These are phyloP conservation scores for Centropristis striata DNA, from an alignment of 2,113 vertebrate genomes.

Conservation along the genomic window DNA sequence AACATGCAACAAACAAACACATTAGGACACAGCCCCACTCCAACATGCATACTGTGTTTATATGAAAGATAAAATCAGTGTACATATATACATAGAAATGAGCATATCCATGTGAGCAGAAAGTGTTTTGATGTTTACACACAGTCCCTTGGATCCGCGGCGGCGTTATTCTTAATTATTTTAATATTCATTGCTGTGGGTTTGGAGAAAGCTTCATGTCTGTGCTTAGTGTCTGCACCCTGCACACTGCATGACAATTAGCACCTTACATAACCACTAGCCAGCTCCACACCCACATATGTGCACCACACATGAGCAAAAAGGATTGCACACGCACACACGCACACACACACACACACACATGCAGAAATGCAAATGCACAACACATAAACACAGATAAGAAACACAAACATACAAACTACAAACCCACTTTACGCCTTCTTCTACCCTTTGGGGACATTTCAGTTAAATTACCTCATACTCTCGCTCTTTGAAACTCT, in stretches of 20 bases:
- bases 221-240: constrained; percentile 67
- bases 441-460: constrained; percentile 42
- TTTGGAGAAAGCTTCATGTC: constrained; percentile 65
- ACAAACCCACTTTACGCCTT: constrained; percentile 47
- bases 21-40: not conserved
- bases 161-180: constrained; percentile 66
- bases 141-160: constrained; percentile 40
- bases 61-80: constrained; percentile 25
- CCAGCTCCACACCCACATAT: constrained; percentile 65
- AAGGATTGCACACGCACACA: constrained; percentile 22
- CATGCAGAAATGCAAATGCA: constrained; percentile 35
- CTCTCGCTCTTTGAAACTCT: constrained; percentile 21
- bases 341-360: constrained; percentile 37
- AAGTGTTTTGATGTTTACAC: constrained; percentile 66
- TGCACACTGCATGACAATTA: constrained; percentile 78
- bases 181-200: constrained; percentile 70
- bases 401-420: constrained; percentile 57
- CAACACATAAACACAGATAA: constrained; percentile 10
- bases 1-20: not conserved
- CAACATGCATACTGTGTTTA: constrained; percentile 4
- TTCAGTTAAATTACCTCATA: constrained; percentile 53
- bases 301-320: constrained; percentile 25
- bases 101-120: constrained; percentile 13
- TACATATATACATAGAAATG: constrained; percentile 13
- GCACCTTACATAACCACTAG: constrained; percentile 71